Evolutionary conservation across 2,113 vertebrate genomes (phyloP), one percentile per base, ranked within the genome.

Genomic region (Megaceryle maxima): DNA sequence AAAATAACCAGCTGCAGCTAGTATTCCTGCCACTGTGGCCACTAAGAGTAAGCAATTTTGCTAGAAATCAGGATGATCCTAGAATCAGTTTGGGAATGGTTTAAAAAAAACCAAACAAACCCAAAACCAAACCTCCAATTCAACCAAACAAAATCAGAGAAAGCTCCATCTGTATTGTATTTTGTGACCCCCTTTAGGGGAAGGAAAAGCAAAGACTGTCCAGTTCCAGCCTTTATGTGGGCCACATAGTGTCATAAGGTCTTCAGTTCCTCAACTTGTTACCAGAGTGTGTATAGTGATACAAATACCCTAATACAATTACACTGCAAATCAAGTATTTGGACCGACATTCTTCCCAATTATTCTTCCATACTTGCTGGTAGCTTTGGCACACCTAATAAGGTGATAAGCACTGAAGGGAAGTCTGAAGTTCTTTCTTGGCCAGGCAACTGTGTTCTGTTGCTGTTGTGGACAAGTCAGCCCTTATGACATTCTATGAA

Each of bases 221-320:
- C 46, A 35, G 37, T 55, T 35, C 24, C n/a, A 55, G 11, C 14
- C 48, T 74, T 51, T 33, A 11, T 28, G 41, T 6, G 20, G 31
- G 9, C 8, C 29, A 28, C 9, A 2, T 5, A 10, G 10, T 14
- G 8, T 0, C 48, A 48, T 46, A 21, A 79, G 26, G 33, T 14
- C 13, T n/a, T 21, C 13, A 37, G 55, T 25, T 62, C 20, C 33
- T 60, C 15, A 62, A 1, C 57, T 39, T 35, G 6, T n/a, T 62
- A 20, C 3, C 17, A 26, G 48, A 48, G 22, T 24, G 28, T 16
- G 15, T 64, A 21, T 1, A 24, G 2, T 15, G 41, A 19, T 20
- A 10, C 0, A 57, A 53, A 28, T 59, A 3, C 5, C 55, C 15
- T 28, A 21, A 31, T 16, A 19, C 6, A 26, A 21, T 29, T 10